Conservation (phyloP, 2,113 vertebrate genomes). For the Indicator maculatus region DNA sequence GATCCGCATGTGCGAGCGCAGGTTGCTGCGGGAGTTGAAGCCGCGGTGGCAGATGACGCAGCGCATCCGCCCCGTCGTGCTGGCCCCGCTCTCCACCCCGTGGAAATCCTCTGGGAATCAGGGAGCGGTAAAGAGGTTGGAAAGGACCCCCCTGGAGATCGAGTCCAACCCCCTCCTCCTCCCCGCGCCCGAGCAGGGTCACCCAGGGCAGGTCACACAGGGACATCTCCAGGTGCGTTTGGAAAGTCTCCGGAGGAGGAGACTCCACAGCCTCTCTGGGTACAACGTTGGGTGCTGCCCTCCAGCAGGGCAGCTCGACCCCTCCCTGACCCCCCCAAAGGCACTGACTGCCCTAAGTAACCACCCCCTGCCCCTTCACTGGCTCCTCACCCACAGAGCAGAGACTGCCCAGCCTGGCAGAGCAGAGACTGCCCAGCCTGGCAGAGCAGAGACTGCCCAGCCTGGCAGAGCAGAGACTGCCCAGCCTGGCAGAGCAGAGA, state of each 20-base stretch:
- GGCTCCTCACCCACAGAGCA: background rate
- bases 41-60: slow-evolving; percentile 98
- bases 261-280: no score
- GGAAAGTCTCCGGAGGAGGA: no score
- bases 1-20: slow-evolving; percentile 99
- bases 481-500: no score
- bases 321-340: rapidly evolving
- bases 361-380: rapidly evolving
- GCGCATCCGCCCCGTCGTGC: slow-evolving; percentile 87
- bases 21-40: slow-evolving; percentile 99
- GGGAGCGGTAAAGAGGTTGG: no score
- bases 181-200: no score
- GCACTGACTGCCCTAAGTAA: background rate
- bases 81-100: slow-evolving; percentile 73
- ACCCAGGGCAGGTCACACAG: no score
- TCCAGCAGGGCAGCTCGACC: background rate
- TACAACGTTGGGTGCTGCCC: background rate
- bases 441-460: no score
- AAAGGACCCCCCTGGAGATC: no score
- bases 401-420: rapidly evolving
- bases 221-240: no score
- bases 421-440: no score
- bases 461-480: no score
- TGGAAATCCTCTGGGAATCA: slow-evolving; percentile 86
- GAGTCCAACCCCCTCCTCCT: no score